These are phyloP conservation scores for Eupithecia exiguata DNA, from an alignment of 2,888 invertebrate species.

Conservation along the genomic window DNA sequence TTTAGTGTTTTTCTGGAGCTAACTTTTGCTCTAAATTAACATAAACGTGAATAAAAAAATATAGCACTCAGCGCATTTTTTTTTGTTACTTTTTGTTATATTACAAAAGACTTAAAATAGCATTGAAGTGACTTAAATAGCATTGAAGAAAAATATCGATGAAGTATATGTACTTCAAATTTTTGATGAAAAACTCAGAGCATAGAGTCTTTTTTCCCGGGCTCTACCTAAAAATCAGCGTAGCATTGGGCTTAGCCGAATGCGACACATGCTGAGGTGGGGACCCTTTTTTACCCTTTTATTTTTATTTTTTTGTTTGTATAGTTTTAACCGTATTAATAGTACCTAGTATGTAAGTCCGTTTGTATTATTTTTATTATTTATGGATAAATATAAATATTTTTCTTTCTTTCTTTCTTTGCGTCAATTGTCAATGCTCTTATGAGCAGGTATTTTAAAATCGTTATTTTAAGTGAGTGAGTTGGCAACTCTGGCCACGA, in stretches of 20 bases:
- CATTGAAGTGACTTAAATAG: background rate
- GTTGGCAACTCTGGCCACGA: slow-evolving; percentile 50
- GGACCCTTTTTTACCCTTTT: too few species aligned
- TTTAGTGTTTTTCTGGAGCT: background rate
- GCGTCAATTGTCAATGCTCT: background rate
- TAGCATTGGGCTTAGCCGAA: too few species aligned
- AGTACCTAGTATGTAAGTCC: too few species aligned
- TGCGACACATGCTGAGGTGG: too few species aligned
- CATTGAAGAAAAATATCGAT: too few species aligned
- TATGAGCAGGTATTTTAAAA: background rate
- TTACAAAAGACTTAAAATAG: background rate
- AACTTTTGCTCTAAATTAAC: background rate
- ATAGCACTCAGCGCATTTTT: background rate
- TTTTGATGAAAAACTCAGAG: background rate
- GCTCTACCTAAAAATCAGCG: too few species aligned
- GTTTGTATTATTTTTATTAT: too few species aligned
- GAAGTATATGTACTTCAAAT: background rate
- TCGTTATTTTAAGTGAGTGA: background rate
- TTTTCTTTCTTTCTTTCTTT: too few species aligned
- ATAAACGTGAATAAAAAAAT: background rate
- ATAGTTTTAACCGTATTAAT: too few species aligned
- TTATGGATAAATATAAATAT: too few species aligned
- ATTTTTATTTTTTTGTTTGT: too few species aligned
- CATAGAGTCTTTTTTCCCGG: too few species aligned
- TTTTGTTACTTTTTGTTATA: background rate